phyloP scores from a whole-genome alignment of 2,797 vertebrate genomes.

The Erpetoichthys calabaricus region DNA sequence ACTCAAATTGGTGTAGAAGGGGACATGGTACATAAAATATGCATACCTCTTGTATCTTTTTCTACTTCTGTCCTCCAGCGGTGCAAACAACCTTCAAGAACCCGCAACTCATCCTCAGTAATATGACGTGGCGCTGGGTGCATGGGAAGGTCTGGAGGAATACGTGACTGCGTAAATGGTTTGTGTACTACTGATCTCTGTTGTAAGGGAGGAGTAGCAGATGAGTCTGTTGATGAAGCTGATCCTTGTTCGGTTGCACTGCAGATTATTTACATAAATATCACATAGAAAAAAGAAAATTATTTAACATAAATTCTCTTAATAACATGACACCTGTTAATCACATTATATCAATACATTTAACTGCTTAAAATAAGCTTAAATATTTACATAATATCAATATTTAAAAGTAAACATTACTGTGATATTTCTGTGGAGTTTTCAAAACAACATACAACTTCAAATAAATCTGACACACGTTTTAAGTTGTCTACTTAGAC shows the following conservation, averaged over 20 bases:
- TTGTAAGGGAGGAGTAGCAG: constrained; percentile 51
- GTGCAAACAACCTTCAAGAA: constrained; percentile 87
- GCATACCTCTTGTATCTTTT: constrained; percentile 81
- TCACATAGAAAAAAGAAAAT: background rate
- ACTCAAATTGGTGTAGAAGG: background rate
- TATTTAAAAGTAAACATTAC: no score
- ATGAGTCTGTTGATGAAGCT: constrained; percentile 43
- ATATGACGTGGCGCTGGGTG: constrained; percentile 93
- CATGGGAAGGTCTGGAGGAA: constrained; percentile 86
- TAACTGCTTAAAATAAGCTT: constrained; percentile 9
- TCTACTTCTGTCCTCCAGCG: constrained; percentile 97
- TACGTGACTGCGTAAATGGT: constrained; percentile 89
- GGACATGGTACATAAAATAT: background rate
- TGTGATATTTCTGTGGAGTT: no score
- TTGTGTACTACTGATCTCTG: constrained; percentile 81
- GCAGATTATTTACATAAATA: constrained; percentile 26
- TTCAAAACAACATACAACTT: no score
- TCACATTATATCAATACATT: constrained; percentile 6
- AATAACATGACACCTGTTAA: no score
- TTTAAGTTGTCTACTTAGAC: no score
- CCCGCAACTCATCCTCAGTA: constrained; percentile 82
- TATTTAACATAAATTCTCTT: no score
- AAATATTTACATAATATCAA: constrained; percentile 7
- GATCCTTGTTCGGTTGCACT: constrained; percentile 69
- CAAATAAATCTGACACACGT: no score